These are phyloP conservation scores for Eupithecia insigniata DNA, from an alignment of 2,888 invertebrate genomes.

Conservation along the genomic window DNA sequence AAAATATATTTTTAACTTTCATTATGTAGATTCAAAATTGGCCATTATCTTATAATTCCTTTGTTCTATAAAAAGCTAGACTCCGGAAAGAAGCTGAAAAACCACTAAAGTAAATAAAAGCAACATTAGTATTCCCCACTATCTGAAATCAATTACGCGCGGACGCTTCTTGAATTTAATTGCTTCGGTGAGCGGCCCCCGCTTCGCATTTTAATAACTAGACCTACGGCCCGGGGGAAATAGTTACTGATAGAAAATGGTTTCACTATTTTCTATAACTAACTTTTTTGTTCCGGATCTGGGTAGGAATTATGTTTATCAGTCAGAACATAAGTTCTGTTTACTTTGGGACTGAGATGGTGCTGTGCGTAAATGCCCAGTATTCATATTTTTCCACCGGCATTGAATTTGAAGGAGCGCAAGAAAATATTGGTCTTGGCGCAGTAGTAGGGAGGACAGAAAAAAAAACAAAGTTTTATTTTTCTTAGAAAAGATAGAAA, in stretches of 20 bases:
- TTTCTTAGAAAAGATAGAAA: too few relatives aligned
- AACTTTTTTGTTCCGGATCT: background rate
- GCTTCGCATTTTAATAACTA: constrained; percentile 54
- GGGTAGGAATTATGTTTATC: background rate
- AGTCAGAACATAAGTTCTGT: background rate
- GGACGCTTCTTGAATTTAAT: constrained; percentile 53
- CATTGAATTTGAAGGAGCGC: too few relatives aligned
- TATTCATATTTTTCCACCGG: too few relatives aligned
- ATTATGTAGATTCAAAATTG: background rate
- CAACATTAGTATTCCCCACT: constrained; percentile 42
- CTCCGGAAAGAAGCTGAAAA: constrained; percentile 20
- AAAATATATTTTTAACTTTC: background rate
- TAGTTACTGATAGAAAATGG: constrained; percentile 9
- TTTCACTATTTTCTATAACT: background rate
- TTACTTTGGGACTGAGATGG: background rate
- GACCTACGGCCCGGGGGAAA: background rate
- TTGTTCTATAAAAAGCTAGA: background rate
- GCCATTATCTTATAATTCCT: background rate
- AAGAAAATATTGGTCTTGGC: too few relatives aligned
- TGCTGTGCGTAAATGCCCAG: too few relatives aligned
- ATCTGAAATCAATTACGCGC: constrained; percentile 58
- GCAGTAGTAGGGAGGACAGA: too few relatives aligned
- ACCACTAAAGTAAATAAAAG: constrained; percentile 37
- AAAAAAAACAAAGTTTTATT: background rate
- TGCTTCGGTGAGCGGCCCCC: constrained; percentile 55